Conservation (phyloP, 2,113 vertebrate genomes). For the Chascanopsetta lugubris region DNA sequence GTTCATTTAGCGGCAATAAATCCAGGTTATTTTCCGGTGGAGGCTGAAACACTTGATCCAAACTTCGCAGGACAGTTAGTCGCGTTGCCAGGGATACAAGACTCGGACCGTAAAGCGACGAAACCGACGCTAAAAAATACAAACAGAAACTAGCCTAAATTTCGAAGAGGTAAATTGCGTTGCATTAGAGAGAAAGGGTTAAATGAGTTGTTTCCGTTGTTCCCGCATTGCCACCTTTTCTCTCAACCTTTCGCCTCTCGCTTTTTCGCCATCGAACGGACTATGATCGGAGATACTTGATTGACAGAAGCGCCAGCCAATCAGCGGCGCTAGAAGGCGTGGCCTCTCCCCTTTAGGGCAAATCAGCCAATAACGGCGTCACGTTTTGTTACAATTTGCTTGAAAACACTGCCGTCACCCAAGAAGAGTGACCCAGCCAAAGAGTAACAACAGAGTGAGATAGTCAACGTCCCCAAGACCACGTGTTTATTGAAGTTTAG, state of each 20-base stretch:
- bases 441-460: background rate
- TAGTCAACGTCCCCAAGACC: background rate
- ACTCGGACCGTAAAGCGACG: constrained; percentile 49
- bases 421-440: background rate
- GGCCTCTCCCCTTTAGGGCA: background rate
- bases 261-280: constrained; percentile 57
- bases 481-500: too few species aligned
- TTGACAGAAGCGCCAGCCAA: constrained; percentile 16
- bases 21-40: constrained; percentile 1
- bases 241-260: constrained; percentile 5
- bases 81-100: constrained; percentile 69
- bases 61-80: constrained; percentile 73
- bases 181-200: fast-evolving
- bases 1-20: background rate
- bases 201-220: background rate
- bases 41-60: constrained; percentile 55
- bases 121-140: constrained; percentile 6
- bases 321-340: background rate
- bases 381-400: background rate
- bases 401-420: constrained; percentile 36
- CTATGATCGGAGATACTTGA: constrained; percentile 1
- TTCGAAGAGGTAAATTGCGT: background rate
- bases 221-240: constrained; percentile 13
- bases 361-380: constrained; percentile 46
- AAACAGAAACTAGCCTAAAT: background rate